These are phyloP conservation scores for Smithornis capensis DNA, from an alignment of 2,113 vertebrate species.

Conservation along the genomic window DNA sequence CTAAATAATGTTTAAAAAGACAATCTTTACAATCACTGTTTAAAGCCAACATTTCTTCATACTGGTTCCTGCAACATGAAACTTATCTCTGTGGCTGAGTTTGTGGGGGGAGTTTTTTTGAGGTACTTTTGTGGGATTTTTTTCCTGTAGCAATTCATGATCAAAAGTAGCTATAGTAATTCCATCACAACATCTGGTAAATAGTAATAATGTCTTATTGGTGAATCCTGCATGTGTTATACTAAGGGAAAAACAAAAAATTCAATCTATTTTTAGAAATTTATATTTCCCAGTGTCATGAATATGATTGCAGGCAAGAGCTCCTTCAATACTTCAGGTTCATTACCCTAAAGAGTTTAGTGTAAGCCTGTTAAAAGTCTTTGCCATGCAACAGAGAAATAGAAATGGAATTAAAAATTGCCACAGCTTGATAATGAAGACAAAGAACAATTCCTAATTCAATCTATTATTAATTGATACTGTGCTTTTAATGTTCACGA, in stretches of 20 bases:
- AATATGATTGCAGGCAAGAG: background rate
- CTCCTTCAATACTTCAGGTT: background rate
- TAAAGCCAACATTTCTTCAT: background rate
- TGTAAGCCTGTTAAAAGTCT: background rate
- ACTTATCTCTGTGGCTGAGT: accelerated
- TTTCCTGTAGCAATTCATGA: background rate
- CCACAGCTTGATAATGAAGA: conserved; percentile 14
- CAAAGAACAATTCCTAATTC: conserved; percentile 25
- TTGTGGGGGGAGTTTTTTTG: background rate
- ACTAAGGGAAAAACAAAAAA: background rate
- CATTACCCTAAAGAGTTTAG: conserved; percentile 17
- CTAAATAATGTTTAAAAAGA: background rate
- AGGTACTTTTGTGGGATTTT: background rate
- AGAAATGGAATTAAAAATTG: conserved; percentile 29
- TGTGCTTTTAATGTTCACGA: background rate
- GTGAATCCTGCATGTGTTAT: background rate
- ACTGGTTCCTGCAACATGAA: background rate
- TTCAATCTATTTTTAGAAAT: background rate
- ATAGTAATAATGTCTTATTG: background rate
- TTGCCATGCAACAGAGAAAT: background rate
- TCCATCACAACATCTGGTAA: background rate
- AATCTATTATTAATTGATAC: conserved; percentile 22
- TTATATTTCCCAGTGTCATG: background rate
- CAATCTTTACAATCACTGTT: background rate
- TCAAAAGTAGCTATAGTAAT: background rate